Percentiles rank a stretch among this genome's conserved stretches.
Evolutionary conservation across 1,140 invertebrate genomes (phyloP).

Genomic region (Caenorhabditis latens): DNA sequence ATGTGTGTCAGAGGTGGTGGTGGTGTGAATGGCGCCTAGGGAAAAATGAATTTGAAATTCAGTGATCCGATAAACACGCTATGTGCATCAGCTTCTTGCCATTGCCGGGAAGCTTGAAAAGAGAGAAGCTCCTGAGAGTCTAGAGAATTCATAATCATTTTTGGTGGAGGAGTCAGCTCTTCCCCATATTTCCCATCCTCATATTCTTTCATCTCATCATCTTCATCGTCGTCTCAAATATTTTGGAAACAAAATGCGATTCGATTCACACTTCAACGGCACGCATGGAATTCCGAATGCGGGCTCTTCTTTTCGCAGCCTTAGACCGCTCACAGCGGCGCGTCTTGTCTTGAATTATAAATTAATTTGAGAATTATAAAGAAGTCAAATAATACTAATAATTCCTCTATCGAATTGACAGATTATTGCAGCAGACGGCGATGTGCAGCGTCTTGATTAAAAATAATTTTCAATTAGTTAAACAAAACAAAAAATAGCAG

Average conservation of each 20-base stretch:
- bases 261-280: slow-evolving; percentile 50
- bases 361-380: slow-evolving; percentile 32
- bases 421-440: not conserved
- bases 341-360: slow-evolving; percentile 46
- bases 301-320: not conserved
- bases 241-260: slow-evolving; percentile 49
- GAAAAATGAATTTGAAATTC: slow-evolving; percentile 54
- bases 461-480: not conserved
- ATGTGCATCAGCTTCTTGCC: slow-evolving; percentile 37
- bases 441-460: not conserved
- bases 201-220: slow-evolving; percentile 1
- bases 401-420: not conserved
- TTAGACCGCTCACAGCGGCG: not conserved
- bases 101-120: not conserved
- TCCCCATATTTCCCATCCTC: slow-evolving; percentile 45
- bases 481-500: not conserved
- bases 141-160: slow-evolving; percentile 53
- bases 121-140: slow-evolving; percentile 32
- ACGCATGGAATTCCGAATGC: slow-evolving; percentile 44
- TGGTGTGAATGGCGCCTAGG: slow-evolving; percentile 22
- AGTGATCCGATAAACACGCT: slow-evolving; percentile 55
- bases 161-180: slow-evolving; percentile 53
- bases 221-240: slow-evolving; percentile 36
- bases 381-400: slow-evolving; percentile 43
- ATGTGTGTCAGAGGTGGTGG: not conserved